Evolutionary conservation across 2,888 invertebrate species (phyloP), one percentile per base, ranked within the genome.

Genomic region (Dione vanillae): DNA sequence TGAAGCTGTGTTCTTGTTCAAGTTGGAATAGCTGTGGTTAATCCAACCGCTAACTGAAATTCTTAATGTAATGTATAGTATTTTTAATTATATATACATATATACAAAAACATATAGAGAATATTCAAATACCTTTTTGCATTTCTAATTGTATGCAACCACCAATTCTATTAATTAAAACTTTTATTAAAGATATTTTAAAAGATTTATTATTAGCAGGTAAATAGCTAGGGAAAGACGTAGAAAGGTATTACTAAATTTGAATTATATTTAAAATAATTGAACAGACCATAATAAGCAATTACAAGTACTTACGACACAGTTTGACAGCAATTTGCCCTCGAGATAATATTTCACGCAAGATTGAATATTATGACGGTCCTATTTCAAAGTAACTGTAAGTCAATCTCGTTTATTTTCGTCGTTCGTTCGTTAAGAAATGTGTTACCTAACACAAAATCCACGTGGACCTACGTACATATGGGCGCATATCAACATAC

Each of bases 301-400:
- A 61, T 61, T 27, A 43, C 7, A 11, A 27, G 10, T n/a, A 14
- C 41, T 14, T 27, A 43, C 14, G 35, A 16, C n/a, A 54, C 5
- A 54, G 14, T 69, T 67, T 40, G 62, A 43, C 37, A 41, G 12
- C 67, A 61, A 70, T 67, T 61, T 65, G 52, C 59, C 56, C 19
- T 19, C 16, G 14, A 45, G 58, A 51, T n/a, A 59, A 71, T 71
- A 74, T 75, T 68, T 72, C 56, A 70, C 69, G 41, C 65, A 54
- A 61, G 49, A 67, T 66, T 71, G 64, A 49, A 19, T 65, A 66
- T 65, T 61, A 35, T 37, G n/a, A 52, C 51, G 52, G 27, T 61
- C 51, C 37, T 35, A 61, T 16, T 19, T 41, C 37, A n/a, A 54
- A 47, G 40, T 56, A 64, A 64, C 45, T 65, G 47, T 64, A 16